Percentiles rank a stretch among this genome's conserved stretches.
These are phyloP conservation scores for Accipiter cooperii DNA, from an alignment of 2,113 vertebrate species.

Conservation along the genomic window DNA sequence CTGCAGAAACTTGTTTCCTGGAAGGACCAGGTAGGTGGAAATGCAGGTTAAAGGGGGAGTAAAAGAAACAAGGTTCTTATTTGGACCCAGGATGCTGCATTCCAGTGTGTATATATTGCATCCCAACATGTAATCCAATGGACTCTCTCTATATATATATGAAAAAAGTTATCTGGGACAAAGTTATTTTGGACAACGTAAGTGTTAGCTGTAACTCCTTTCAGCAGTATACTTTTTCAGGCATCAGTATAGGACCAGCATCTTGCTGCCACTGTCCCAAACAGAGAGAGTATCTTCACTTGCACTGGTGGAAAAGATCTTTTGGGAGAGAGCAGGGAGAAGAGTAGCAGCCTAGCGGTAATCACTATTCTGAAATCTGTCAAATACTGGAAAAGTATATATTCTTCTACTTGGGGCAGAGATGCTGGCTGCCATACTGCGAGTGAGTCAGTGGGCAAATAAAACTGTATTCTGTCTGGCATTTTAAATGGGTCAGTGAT, in stretches of 20 bases:
- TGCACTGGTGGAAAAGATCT: not conserved
- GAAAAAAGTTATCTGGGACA: not conserved
- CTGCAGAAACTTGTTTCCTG: not conserved
- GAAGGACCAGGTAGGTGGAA: not conserved
- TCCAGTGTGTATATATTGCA: not conserved
- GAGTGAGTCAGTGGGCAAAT: conserved; percentile 1
- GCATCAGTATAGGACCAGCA: not conserved
- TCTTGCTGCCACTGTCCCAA: not conserved
- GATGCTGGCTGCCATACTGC: not conserved
- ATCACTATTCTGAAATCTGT: not conserved
- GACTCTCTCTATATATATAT: too few relatives aligned
- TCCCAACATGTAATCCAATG: not conserved
- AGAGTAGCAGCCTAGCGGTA: not conserved
- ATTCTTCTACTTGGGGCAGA: not conserved
- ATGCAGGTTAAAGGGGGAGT: accelerated
- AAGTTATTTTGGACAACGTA: not conserved
- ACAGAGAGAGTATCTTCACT: not conserved
- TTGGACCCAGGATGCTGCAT: not conserved
- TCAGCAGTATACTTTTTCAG: not conserved
- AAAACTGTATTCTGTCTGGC: conserved; percentile 1
- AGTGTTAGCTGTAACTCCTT: not conserved
- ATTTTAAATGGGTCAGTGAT: conserved; percentile 49
- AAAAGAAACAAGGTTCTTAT: not conserved
- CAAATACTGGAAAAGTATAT: not conserved
- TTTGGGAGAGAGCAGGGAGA: not conserved